Evolutionary conservation across 2,797 vertebrate genomes (phyloP).

Genomic region (Argya squamiceps): DNA sequence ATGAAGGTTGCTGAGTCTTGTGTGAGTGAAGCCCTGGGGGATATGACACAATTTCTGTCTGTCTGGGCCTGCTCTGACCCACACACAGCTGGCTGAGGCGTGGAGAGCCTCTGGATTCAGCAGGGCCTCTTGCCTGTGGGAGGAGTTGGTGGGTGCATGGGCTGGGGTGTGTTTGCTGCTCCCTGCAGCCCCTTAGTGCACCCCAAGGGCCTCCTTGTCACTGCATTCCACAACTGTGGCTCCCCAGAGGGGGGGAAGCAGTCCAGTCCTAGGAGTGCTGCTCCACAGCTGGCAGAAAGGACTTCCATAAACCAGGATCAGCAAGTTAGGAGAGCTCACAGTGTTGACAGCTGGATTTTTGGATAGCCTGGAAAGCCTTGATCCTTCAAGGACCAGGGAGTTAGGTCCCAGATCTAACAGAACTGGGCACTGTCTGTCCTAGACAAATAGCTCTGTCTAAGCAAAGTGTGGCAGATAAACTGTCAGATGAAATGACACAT

Average conservation of each 20-base stretch:
- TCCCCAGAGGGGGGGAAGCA: background rate
- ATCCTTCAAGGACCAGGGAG: background rate
- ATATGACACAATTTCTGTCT: background rate
- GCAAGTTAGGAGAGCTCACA: background rate
- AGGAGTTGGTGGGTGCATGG: background rate
- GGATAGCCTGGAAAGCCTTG: background rate
- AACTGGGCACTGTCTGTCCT: background rate
- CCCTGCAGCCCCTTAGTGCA: fast-evolving
- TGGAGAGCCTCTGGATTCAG: background rate
- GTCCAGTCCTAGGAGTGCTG: background rate
- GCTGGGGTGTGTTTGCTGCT: background rate
- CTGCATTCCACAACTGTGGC: background rate
- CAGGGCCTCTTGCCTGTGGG: background rate
- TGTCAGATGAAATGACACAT: background rate
- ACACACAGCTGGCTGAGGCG: background rate
- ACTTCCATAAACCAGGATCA: background rate
- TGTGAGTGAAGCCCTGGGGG: background rate
- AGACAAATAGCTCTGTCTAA: background rate
- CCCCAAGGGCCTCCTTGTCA: background rate
- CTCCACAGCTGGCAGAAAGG: background rate
- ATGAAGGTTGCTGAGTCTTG: background rate
- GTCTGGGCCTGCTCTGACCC: background rate
- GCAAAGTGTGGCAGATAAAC: background rate
- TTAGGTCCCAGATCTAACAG: background rate
- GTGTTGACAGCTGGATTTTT: background rate